Conservation (phyloP, 2,113 vertebrate species). For the Aleadryas rufinucha region DNA sequence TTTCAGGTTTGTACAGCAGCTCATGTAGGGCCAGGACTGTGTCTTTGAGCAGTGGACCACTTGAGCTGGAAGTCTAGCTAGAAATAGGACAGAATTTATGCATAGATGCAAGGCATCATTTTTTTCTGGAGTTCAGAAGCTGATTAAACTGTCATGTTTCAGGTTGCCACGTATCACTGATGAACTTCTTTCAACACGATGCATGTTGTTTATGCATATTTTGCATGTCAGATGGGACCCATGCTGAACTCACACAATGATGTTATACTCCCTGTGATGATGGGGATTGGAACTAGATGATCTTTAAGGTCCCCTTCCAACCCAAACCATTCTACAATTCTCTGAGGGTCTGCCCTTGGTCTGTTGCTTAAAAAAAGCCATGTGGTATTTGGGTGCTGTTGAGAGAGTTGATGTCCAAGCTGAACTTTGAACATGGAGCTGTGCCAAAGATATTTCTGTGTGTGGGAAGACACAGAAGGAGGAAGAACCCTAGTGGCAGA, state of each 20-base stretch:
- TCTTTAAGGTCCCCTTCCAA: not conserved
- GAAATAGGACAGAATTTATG: not conserved
- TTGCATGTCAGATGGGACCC: not conserved
- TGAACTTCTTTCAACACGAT: not conserved
- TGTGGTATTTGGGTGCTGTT: not conserved
- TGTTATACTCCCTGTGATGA: not conserved
- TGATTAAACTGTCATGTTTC: not conserved
- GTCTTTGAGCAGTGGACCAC: not conserved
- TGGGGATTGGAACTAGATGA: not conserved
- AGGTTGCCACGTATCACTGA: not conserved
- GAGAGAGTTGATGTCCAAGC: not conserved
- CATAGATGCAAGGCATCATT: not conserved
- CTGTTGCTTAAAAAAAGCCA: not conserved
- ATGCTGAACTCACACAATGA: not conserved
- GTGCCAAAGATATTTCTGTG: not conserved
- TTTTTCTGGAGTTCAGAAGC: not conserved
- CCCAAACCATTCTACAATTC: not conserved
- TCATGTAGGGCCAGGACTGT: not conserved
- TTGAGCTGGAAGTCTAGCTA: not conserved
- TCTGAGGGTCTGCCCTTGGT: not conserved
- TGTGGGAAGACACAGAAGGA: not conserved
- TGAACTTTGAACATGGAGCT: not conserved
- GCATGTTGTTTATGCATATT: not conserved
- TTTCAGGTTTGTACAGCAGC: not conserved
- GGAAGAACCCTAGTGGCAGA: not conserved